These are phyloP conservation scores for Heteropelma amictum DNA, from an alignment of 2,888 invertebrate genomes.

Conservation along the genomic window DNA sequence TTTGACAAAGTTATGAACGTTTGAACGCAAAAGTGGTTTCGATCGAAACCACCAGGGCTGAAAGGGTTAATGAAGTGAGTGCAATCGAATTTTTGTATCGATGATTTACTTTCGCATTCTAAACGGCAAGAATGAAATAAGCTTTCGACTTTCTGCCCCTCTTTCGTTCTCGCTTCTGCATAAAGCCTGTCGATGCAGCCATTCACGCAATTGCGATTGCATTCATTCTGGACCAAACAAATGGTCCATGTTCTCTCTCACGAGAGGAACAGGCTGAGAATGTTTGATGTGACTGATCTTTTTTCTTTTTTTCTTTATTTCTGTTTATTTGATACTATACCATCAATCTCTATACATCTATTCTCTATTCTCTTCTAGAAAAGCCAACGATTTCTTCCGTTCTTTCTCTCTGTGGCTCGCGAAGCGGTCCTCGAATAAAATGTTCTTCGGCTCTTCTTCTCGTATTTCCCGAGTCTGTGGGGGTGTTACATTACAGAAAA, in stretches of 20 bases:
- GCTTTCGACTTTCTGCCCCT: background rate
- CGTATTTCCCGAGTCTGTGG: conserved; percentile 2
- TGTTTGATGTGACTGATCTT: conserved; percentile 19
- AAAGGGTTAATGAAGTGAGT: too few relatives aligned
- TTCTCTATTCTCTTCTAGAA: background rate
- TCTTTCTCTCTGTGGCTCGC: background rate
- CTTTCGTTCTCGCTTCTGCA: background rate
- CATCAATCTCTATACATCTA: too few relatives aligned
- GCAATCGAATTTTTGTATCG: too few relatives aligned
- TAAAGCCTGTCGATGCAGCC: background rate
- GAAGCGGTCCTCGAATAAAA: conserved; percentile 8
- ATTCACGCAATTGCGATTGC: background rate
- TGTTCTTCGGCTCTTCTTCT: background rate
- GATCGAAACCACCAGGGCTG: too few relatives aligned
- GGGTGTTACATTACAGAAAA: conserved; percentile 29
- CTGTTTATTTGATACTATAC: conserved; percentile 23
- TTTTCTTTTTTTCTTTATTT: conserved; percentile 5
- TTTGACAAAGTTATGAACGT: too few relatives aligned
- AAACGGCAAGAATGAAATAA: background rate
- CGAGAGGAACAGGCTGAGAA: background rate
- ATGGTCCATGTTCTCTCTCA: background rate
- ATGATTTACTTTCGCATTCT: too few relatives aligned
- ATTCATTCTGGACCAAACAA: background rate
- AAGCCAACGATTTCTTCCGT: conserved; percentile 17
- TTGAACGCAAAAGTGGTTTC: too few relatives aligned